phyloP scores from a whole-genome alignment of 2,797 vertebrate species.

The Cryptoprocta ferox region DNA sequence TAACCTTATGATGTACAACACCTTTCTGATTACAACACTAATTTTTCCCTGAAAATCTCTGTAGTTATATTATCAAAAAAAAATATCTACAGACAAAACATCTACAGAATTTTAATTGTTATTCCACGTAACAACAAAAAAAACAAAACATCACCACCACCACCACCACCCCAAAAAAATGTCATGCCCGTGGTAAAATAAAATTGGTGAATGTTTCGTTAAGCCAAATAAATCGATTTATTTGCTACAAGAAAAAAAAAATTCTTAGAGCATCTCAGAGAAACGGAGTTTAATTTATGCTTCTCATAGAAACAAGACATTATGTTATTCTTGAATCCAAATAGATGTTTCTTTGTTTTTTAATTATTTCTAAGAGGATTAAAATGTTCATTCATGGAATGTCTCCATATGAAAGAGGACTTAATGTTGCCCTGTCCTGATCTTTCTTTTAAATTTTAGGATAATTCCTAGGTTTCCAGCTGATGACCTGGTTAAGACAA shows the following conservation, averaged over 20 bases:
- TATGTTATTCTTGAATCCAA: constrained; percentile 24
- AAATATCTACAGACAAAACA: background rate
- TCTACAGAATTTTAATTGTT: constrained; percentile 16
- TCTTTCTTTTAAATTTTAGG: background rate
- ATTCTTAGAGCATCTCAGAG: background rate
- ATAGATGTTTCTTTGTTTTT: background rate
- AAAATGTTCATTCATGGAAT: background rate
- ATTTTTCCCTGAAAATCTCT: background rate
- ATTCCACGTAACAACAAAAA: background rate
- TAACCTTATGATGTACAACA: background rate
- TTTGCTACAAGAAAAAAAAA: constrained; percentile 5
- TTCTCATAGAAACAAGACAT: background rate
- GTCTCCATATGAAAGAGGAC: background rate
- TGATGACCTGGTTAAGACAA: background rate
- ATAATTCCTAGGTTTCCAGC: background rate
- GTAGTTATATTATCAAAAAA: background rate
- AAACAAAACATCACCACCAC: background rate
- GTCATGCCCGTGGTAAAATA: background rate
- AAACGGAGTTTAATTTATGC: background rate
- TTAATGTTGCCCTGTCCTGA: background rate
- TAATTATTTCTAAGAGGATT: background rate
- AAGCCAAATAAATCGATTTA: background rate
- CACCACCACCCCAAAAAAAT: background rate
- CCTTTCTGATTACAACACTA: background rate
- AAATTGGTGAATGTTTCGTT: background rate